A percentile compares a stretch with the other conserved stretches of the same genome.
phyloP scores from a whole-genome alignment of 2,113 vertebrate species.

The Centropristis striata region DNA sequence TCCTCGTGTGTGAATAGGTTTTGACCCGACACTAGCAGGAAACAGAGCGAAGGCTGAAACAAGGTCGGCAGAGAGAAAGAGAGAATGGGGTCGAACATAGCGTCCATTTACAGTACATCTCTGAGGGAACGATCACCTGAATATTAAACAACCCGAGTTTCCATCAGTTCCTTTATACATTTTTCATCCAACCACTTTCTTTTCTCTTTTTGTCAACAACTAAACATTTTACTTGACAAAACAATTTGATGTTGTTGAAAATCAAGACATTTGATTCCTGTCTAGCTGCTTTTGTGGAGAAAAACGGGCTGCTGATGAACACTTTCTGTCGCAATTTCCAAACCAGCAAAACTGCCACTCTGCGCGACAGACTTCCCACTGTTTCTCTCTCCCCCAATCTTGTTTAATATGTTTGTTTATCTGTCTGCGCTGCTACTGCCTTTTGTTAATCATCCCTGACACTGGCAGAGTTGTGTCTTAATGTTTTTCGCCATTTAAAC shows the following conservation, averaged over 20 bases:
- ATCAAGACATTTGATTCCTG: constrained; percentile 39
- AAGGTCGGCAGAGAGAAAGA: constrained; percentile 10
- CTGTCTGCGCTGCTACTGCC: constrained; percentile 51
- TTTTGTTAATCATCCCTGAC: constrained; percentile 62
- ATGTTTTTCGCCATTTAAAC: constrained; percentile 46
- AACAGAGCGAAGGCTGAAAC: not conserved
- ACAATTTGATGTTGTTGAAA: constrained; percentile 43
- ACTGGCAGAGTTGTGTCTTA: constrained; percentile 42
- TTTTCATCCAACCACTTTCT: constrained; percentile 42
- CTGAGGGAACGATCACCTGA: constrained; percentile 29
- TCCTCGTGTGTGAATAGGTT: constrained; percentile 3
- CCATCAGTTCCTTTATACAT: constrained; percentile 40
- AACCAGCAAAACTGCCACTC: constrained; percentile 50
- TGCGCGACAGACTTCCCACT: constrained; percentile 43
- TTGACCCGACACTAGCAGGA: not conserved
- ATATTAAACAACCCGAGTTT: constrained; percentile 58
- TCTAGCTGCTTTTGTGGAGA: constrained; percentile 45
- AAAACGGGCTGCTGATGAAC: constrained; percentile 47
- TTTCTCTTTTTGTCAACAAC: constrained; percentile 30
- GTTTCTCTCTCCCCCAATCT: constrained; percentile 52
- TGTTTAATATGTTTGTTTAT: constrained; percentile 73
- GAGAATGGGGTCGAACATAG: constrained; percentile 21
- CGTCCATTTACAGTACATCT: constrained; percentile 51
- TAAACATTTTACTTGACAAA: constrained; percentile 56
- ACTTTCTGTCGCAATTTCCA: constrained; percentile 58